These are phyloP conservation scores for Oriolus oriolus DNA, from an alignment of 2,113 vertebrate genomes.

Conservation along the genomic window DNA sequence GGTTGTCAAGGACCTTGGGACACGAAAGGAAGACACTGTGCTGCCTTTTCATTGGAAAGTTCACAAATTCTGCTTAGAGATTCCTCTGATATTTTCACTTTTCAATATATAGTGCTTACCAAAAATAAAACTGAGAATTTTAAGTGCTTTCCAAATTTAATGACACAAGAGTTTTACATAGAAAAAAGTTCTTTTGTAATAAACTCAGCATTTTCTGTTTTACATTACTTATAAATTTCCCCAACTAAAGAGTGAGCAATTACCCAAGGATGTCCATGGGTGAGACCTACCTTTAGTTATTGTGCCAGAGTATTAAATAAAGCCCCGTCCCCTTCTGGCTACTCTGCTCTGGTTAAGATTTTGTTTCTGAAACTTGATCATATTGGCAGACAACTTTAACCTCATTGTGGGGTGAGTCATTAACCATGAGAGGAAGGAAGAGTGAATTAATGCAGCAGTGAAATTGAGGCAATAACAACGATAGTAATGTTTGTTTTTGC, in stretches of 20 bases:
- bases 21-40: not conserved
- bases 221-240: not conserved
- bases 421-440: not conserved
- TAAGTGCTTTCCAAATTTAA: not conserved
- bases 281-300: not conserved
- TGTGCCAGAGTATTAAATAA: not conserved
- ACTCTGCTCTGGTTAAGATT: not conserved
- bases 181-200: not conserved
- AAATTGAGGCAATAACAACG: not conserved
- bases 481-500: not conserved
- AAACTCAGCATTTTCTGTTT: not conserved
- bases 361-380: not conserved
- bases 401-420: not conserved
- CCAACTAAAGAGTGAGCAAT: not conserved
- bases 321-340: not conserved
- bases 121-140: not conserved
- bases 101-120: not conserved
- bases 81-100: not conserved
- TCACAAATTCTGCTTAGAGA: constrained; percentile 40
- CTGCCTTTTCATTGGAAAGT: not conserved
- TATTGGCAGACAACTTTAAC: not conserved
- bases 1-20: not conserved
- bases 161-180: not conserved
- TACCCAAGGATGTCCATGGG: not conserved
- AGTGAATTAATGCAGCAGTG: not conserved